Conservation (phyloP, 2,888 invertebrate species). For the Troides aeacus region DNA sequence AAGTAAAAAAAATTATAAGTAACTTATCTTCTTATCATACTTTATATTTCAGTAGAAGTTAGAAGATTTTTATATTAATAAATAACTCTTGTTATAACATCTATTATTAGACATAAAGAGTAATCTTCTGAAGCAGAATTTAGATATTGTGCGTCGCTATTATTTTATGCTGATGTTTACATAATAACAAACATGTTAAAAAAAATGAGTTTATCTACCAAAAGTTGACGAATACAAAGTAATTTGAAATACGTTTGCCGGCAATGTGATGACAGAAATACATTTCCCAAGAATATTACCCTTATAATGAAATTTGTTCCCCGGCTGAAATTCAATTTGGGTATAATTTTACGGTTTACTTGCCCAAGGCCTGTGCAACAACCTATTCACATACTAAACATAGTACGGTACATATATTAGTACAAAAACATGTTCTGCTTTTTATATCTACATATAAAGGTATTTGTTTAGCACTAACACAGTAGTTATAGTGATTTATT, state of each 20-base stretch:
- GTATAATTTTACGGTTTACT: conserved; percentile 27
- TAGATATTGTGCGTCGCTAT: too few relatives aligned
- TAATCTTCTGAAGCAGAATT: too few relatives aligned
- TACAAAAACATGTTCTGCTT: too few relatives aligned
- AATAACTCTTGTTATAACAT: too few relatives aligned
- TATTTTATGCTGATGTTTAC: too few relatives aligned
- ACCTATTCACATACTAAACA: conserved; percentile 10
- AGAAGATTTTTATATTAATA: too few relatives aligned
- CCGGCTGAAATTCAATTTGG: conserved; percentile 26
- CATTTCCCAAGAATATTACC: conserved; percentile 26
- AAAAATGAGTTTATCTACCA: not conserved
- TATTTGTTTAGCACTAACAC: too few relatives aligned
- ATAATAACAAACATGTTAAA: not conserved
- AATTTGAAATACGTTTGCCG: conserved; percentile 14
- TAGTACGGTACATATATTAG: too few relatives aligned
- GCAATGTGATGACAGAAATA: conserved; percentile 22
- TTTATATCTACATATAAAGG: too few relatives aligned
- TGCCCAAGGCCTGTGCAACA: conserved; percentile 4
- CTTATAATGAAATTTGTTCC: conserved; percentile 29
- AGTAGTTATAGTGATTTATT: too few relatives aligned
- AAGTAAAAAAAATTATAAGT: not conserved
- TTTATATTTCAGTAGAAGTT: too few relatives aligned
- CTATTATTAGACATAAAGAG: too few relatives aligned
- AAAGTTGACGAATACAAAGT: conserved; percentile 12
- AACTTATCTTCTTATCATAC: not conserved